phyloP scores from a whole-genome alignment of 2,113 vertebrate genomes.

The Cinclus cinclus region DNA sequence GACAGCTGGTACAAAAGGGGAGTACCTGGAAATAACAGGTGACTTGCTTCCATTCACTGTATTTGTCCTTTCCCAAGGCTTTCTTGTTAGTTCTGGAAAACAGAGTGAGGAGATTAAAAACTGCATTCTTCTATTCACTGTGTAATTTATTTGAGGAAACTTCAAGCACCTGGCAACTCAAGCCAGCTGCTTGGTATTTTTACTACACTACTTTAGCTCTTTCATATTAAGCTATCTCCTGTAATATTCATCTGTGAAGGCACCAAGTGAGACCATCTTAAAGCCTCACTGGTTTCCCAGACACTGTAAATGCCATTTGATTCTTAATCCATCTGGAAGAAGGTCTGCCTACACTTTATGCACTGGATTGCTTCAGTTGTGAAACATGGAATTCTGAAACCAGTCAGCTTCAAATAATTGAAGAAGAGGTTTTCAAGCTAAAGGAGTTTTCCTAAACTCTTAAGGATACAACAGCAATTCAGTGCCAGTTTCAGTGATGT shows the following conservation, averaged over 20 bases:
- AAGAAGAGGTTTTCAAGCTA: background rate
- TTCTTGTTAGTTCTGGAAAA: constrained; percentile 92
- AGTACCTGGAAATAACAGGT: constrained; percentile 96
- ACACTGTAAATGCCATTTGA: background rate
- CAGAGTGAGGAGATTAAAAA: background rate
- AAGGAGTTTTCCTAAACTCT: background rate
- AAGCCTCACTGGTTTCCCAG: background rate
- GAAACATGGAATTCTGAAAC: background rate
- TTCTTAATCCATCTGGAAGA: background rate
- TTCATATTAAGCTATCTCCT: background rate
- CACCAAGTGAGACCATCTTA: background rate
- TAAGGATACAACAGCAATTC: background rate
- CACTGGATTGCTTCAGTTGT: background rate
- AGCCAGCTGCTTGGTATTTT: background rate
- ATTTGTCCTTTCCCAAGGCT: constrained; percentile 96
- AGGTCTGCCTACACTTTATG: background rate
- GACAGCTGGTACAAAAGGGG: background rate
- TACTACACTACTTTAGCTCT: background rate
- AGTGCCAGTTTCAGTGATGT: background rate
- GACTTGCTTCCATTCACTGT: constrained; percentile 99
- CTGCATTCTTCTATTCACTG: background rate
- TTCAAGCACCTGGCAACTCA: background rate
- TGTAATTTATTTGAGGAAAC: background rate
- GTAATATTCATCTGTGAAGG: background rate
- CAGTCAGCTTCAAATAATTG: background rate